Evolutionary conservation across 2,888 invertebrate species (phyloP), one percentile per base, ranked within the genome.

Genomic region (Atrina japonica): DNA sequence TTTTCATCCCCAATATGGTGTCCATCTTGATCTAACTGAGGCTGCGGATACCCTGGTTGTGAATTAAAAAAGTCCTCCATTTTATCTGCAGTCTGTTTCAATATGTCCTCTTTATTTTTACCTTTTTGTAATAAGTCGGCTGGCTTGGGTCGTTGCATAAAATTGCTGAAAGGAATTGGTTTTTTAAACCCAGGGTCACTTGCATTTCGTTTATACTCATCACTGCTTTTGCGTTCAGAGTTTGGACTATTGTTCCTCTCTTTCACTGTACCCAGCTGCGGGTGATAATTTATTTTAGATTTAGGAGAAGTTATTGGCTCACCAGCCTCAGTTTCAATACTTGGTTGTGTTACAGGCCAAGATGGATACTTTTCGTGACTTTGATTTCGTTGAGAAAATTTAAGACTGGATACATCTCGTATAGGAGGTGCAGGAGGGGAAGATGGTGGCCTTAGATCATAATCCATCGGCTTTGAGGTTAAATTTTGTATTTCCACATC

Each of bases 301-400:
- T 92, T 91, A 90, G 93, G 93, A 81, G 93, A 93, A 56, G 93
- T 93, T 71, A 93, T 93, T 66, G 83, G 75, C 58, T 77, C 77
- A 6, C 76, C 64, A 21, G 69, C 77, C 25, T 78, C 76, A 0
- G 71, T 61, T 21, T 72, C 71, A 35, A 66, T 29, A 71, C 76
- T 87, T 66, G 93, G 92, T 35, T 93, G 93, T 45, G 93, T 93
- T 77, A 94, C 94, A 18, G 95, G 94, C 94, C 94, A 94, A 73
- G 94, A 94, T 1, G 94, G 94, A 87, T 93, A 94, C 88, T 94
- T 94, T 89, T 94, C 94, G 91, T 94, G 94, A 73, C 94, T 94
- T 70, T 94, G 93, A 50, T 73, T 70, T 91, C 94, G 94, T 83
- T 93, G 93, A 83, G 93, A 92, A 80, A 93, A 93, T 88, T 93